Percentiles rank a stretch among this genome's conserved stretches.
Evolutionary conservation across 2,113 vertebrate genomes (phyloP).

Genomic region (Thymallus thymallus): DNA sequence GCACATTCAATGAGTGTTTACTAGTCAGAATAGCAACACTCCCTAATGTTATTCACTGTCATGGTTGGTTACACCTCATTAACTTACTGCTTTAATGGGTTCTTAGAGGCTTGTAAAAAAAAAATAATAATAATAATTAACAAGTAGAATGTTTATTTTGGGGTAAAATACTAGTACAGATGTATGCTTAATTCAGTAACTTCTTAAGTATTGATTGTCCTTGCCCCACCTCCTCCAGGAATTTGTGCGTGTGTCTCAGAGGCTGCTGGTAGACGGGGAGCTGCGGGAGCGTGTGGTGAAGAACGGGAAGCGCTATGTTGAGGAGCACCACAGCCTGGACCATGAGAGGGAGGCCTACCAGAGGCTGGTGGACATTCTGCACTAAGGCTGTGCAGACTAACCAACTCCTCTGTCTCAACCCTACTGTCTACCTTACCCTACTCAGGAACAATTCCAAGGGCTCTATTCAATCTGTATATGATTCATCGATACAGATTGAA

Average conservation of each 20-base stretch:
- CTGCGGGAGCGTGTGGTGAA: slow-evolving; percentile 72
- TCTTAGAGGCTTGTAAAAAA: background rate
- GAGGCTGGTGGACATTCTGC: slow-evolving; percentile 73
- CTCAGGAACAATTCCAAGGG: slow-evolving; percentile 9
- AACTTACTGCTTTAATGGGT: background rate
- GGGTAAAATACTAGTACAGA: no score
- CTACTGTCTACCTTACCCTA: no score
- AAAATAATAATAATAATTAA: no score
- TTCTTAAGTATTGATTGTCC: background rate
- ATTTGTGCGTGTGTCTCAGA: slow-evolving; percentile 83
- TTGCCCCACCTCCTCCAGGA: slow-evolving; percentile 73
- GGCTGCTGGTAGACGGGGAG: slow-evolving; percentile 72
- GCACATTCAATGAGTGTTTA: slow-evolving; percentile 46
- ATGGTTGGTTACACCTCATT: slow-evolving; percentile 40
- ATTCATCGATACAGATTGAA: no score
- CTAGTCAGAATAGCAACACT: slow-evolving; percentile 28
- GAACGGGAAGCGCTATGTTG: slow-evolving; percentile 79
- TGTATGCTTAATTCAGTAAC: no score
- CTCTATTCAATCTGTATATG: background rate
- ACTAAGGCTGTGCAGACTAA: slow-evolving; percentile 18
- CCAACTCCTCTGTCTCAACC: background rate
- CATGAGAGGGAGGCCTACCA: slow-evolving; percentile 82
- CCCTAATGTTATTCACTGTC: slow-evolving; percentile 34
- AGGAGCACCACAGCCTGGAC: slow-evolving; percentile 72
- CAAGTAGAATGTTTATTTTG: no score